Conservation (phyloP, 2,888 invertebrate species). For the Phorcus lineatus region DNA sequence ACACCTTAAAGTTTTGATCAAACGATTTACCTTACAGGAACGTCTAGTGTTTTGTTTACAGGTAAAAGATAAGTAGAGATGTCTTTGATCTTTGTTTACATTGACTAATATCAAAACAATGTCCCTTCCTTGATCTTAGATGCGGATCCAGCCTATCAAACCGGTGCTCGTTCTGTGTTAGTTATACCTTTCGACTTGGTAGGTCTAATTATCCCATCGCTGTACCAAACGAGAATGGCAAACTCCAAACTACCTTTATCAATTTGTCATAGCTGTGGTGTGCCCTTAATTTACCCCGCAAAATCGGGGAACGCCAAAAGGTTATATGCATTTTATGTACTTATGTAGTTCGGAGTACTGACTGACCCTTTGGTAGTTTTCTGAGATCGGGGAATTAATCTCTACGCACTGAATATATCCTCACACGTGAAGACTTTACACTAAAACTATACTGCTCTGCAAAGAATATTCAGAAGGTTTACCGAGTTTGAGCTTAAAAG, state of each 20-base stretch:
- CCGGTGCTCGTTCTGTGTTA: too few species aligned
- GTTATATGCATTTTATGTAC: conserved; percentile 4
- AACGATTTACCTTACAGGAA: neutral
- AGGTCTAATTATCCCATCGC: neutral
- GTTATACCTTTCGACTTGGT: neutral
- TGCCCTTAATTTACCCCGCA: neutral
- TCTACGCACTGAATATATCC: neutral
- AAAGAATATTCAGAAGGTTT: too few species aligned
- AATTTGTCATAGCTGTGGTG: neutral
- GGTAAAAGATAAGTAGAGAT: too few species aligned
- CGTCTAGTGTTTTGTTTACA: too few species aligned
- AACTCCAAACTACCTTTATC: neutral
- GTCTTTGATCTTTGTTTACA: neutral
- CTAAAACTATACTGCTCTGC: too few species aligned
- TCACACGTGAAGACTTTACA: too few species aligned
- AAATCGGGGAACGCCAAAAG: neutral
- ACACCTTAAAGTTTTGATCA: neutral
- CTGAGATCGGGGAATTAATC: neutral
- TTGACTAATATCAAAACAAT: conserved; percentile 19
- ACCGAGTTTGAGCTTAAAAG: too few species aligned
- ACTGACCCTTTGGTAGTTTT: neutral
- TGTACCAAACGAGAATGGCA: neutral
- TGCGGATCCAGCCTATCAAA: too few species aligned
- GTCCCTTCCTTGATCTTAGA: neutral
- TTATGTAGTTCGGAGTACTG: neutral